Evolutionary conservation across 1,140 invertebrate genomes (phyloP).

Genomic region (Chelonus insularis): DNA sequence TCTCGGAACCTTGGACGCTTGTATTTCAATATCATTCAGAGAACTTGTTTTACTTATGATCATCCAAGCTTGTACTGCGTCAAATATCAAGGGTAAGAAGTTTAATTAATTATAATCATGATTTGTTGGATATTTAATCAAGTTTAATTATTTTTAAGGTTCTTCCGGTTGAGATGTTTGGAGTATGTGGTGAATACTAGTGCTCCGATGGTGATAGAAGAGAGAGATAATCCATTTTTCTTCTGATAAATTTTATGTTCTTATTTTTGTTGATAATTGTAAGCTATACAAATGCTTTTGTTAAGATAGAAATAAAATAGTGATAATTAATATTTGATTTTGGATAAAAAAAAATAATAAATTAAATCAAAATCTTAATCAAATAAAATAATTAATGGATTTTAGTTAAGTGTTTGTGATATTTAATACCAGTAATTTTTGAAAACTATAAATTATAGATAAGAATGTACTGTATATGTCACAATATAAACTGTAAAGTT

Average conservation of each 20-base stretch:
- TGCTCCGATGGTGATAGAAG: not conserved
- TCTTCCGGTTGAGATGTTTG: not conserved
- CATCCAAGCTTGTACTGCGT: not conserved
- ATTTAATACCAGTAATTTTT: too few species aligned
- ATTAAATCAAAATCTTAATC: too few species aligned
- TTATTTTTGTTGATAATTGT: not conserved
- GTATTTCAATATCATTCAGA: not conserved
- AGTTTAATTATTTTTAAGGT: too few species aligned
- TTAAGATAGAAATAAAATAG: not conserved
- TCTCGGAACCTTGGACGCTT: not conserved
- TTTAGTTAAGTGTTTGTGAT: too few species aligned
- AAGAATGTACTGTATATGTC: too few species aligned
- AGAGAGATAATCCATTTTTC: not conserved
- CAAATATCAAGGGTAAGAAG: conserved; percentile 3
- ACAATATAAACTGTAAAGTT: too few species aligned
- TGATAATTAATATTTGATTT: too few species aligned
- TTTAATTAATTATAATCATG: not conserved
- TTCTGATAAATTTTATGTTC: not conserved
- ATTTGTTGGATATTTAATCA: not conserved
- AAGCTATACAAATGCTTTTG: not conserved
- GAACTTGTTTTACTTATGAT: not conserved
- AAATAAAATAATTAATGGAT: too few species aligned
- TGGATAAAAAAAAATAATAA: too few species aligned
- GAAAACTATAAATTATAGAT: too few species aligned
- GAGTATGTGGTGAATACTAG: not conserved